Evolutionary conservation across 2,113 vertebrate species (phyloP), one percentile per base, ranked within the genome.

Genomic region (Leptosomus discolor): DNA sequence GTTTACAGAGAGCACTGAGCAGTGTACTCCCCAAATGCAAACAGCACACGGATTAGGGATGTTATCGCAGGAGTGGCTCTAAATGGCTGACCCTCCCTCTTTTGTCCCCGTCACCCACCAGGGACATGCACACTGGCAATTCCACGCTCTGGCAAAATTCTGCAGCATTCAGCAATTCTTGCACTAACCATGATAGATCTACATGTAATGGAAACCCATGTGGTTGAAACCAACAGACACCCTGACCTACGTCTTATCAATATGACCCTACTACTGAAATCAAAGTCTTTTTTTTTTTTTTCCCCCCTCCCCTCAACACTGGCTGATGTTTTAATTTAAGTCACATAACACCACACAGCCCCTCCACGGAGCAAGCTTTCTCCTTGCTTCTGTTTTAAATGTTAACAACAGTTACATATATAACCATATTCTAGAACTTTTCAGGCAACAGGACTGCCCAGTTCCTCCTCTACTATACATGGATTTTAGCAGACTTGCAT

Each of bases 51-150:
- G 60, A 27, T 45, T 9, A 82, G 32, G 45, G 20, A 51, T 12
- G 8, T 23, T 34, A 74, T 6, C 0, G 2, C 20, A 57, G 41
- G 11, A 74, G 26, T 15, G 37, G 34, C 57, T 74, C 26, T 54
- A 15, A 70, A 70, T 22, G 30, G 23, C 21, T 34, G 48, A 37
- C 39, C 10, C 36, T n/a, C 37, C 36, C 56, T 84, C 12, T 2
- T 70, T 39, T 2, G 0, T 32, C 32, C 5, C 22, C 19, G 26
- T 34, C 41, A 53, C 45, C 21, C 4, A 0, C 6, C 41, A 84
- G 46, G 57, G 18, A 51, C 6, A 4, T 0, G 14, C 22, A 65
- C 30, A 12, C 9, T 17, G 37, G 24, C 53, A 68, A 30, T 43
- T 54, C 84, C 53, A 41, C 0, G 1, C 8, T 26, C 74, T 5